phyloP scores from a whole-genome alignment of 1,140 invertebrate species.

The Liolophura sinensis region DNA sequence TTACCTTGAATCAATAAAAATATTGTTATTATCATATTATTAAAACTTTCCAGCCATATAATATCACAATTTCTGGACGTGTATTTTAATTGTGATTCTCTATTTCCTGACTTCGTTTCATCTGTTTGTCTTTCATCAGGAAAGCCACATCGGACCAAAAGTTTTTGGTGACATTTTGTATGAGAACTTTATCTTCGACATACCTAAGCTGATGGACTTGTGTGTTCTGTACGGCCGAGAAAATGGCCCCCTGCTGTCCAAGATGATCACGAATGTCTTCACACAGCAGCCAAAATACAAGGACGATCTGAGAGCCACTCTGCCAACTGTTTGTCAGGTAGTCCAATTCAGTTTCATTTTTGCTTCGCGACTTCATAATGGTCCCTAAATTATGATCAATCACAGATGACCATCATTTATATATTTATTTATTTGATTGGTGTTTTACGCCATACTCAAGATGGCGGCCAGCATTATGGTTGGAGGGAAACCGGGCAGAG shows the following conservation, averaged over 20 bases:
- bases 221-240: constrained; percentile 72
- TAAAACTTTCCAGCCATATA: too few species aligned
- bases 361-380: too few species aligned
- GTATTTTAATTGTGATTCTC: neutral
- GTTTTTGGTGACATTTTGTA: constrained; percentile 74
- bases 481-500: too few species aligned
- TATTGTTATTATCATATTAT: too few species aligned
- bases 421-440: too few species aligned
- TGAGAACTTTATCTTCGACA: constrained; percentile 78
- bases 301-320: constrained; percentile 67
- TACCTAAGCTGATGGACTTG: constrained; percentile 79
- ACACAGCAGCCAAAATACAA: constrained; percentile 72
- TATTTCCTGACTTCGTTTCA: neutral
- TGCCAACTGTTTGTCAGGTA: constrained; percentile 58
- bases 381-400: too few species aligned
- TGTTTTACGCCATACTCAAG: too few species aligned
- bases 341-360: too few species aligned
- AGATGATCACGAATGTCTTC: constrained; percentile 72
- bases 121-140: constrained; percentile 57
- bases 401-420: too few species aligned
- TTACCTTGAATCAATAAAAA: too few species aligned
- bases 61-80: neutral
- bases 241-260: constrained; percentile 66
- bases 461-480: too few species aligned
- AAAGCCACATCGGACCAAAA: constrained; percentile 67